These are phyloP conservation scores for Polypedilum pembai DNA, from an alignment of 1,140 invertebrate genomes.

Conservation along the genomic window DNA sequence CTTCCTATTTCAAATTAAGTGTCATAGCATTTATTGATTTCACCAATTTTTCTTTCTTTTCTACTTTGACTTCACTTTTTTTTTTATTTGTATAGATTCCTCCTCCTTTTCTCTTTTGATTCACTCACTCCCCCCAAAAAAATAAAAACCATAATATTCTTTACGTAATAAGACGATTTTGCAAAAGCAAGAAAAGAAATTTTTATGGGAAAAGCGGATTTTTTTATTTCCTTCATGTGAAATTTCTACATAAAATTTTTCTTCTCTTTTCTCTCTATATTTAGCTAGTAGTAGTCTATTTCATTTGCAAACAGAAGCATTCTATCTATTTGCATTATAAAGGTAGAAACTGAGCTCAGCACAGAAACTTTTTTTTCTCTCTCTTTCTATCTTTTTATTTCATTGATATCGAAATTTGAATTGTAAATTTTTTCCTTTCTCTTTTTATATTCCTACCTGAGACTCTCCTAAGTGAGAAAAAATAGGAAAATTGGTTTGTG, in stretches of 20 bases:
- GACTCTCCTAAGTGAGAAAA: no score
- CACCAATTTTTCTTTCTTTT: background rate
- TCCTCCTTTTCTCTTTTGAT: no score
- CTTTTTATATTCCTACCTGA: no score
- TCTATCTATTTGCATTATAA: slow-evolving; percentile 28
- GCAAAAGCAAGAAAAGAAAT: background rate
- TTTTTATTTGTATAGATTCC: no score
- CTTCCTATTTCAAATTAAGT: background rate
- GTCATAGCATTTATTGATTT: slow-evolving; percentile 12
- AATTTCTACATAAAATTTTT: no score
- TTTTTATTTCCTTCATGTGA: background rate
- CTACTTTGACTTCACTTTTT: background rate
- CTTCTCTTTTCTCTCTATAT: no score
- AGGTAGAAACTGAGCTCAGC: background rate
- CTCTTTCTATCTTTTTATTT: background rate
- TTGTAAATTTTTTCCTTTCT: slow-evolving; percentile 15
- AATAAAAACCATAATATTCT: slow-evolving; percentile 10
- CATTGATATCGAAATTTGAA: slow-evolving; percentile 26
- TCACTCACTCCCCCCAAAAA: no score
- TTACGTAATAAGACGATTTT: slow-evolving; percentile 15
- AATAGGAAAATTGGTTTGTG: no score
- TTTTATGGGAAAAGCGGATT: slow-evolving; percentile 17
- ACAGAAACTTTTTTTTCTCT: background rate
- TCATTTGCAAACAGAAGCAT: slow-evolving; percentile 24
- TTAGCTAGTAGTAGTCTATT: background rate